Conservation (phyloP, 2,113 vertebrate genomes). For the Myxocyprinus asiaticus region DNA sequence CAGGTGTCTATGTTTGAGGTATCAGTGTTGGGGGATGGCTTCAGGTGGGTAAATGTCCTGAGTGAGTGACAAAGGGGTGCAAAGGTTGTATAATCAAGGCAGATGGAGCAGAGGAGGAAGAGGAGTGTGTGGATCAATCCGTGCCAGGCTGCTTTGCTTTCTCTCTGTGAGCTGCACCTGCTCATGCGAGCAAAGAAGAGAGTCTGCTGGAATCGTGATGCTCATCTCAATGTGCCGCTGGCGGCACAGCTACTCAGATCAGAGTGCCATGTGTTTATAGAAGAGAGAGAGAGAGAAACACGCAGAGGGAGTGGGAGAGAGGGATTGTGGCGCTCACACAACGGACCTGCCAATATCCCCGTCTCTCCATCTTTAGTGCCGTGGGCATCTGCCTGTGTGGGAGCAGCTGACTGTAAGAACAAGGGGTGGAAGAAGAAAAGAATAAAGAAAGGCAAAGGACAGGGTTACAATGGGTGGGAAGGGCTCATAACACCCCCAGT, state of each 20-base stretch:
- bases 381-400: slow-evolving; percentile 43
- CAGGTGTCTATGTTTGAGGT: not conserved
- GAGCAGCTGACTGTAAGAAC: slow-evolving; percentile 16
- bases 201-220: slow-evolving; percentile 72
- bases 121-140: slow-evolving; percentile 51
- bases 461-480: slow-evolving; percentile 11
- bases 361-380: slow-evolving; percentile 33
- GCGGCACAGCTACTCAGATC: slow-evolving; percentile 25
- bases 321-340: slow-evolving; percentile 18
- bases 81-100: slow-evolving; percentile 41
- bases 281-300: slow-evolving; percentile 31
- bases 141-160: slow-evolving; percentile 55
- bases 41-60: slow-evolving; percentile 5
- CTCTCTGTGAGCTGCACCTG: slow-evolving; percentile 59
- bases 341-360: slow-evolving; percentile 34
- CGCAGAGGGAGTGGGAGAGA: not conserved
- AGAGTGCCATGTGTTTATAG: slow-evolving; percentile 47
- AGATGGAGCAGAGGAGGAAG: slow-evolving; percentile 47
- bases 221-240: slow-evolving; percentile 70
- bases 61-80: slow-evolving; percentile 31
- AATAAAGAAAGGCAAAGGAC: slow-evolving; percentile 13
- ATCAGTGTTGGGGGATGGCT: not conserved
- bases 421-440: slow-evolving; percentile 7
- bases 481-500: slow-evolving; percentile 15
- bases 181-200: slow-evolving; percentile 63